Percentiles rank a stretch among this genome's conserved stretches.
phyloP scores from a whole-genome alignment of 2,888 invertebrate genomes.

The Cyrtodaria siliqua region DNA sequence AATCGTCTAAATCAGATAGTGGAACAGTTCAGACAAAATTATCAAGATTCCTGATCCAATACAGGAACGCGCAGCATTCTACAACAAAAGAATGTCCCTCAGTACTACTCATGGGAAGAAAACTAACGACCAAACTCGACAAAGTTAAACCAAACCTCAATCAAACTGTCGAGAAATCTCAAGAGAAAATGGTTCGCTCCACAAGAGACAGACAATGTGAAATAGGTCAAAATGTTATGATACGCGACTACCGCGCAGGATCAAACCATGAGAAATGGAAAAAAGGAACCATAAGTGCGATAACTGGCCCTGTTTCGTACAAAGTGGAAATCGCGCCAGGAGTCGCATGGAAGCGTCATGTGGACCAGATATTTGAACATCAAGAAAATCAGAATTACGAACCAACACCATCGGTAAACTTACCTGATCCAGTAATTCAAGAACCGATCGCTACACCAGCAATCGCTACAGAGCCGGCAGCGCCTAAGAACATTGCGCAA shows the following conservation, averaged over 20 bases:
- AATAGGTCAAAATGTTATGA: constrained; percentile 17
- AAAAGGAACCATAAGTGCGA: constrained; percentile 16
- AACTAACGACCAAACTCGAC: constrained; percentile 43
- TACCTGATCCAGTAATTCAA: too few relatives aligned
- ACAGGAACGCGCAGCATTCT: constrained; percentile 22
- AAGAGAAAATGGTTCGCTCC: constrained; percentile 26
- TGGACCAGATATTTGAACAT: constrained; percentile 21
- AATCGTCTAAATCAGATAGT: constrained; percentile 25
- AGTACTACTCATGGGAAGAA: constrained; percentile 45
- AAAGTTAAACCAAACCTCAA: constrained; percentile 20
- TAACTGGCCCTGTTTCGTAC: constrained; percentile 44
- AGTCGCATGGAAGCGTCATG: constrained; percentile 29
- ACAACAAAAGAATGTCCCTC: constrained; percentile 34
- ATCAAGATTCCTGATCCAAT: constrained; percentile 29
- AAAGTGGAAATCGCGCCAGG: constrained; percentile 36
- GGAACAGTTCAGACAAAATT: constrained; percentile 31
- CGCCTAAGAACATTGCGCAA: too few relatives aligned
- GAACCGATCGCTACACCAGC: too few relatives aligned
- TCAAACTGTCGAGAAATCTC: constrained; percentile 23
- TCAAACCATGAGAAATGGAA: constrained; percentile 20
- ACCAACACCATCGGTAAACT: too few relatives aligned
- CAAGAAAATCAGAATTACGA: too few relatives aligned
- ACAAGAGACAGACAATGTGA: constrained; percentile 13
- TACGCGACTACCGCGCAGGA: constrained; percentile 16
- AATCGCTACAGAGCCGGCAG: too few relatives aligned